Percentiles rank a stretch among this genome's conserved stretches.
Conservation (phyloP, 2,113 vertebrate genomes). For the Donacobius atricapilla region DNA sequence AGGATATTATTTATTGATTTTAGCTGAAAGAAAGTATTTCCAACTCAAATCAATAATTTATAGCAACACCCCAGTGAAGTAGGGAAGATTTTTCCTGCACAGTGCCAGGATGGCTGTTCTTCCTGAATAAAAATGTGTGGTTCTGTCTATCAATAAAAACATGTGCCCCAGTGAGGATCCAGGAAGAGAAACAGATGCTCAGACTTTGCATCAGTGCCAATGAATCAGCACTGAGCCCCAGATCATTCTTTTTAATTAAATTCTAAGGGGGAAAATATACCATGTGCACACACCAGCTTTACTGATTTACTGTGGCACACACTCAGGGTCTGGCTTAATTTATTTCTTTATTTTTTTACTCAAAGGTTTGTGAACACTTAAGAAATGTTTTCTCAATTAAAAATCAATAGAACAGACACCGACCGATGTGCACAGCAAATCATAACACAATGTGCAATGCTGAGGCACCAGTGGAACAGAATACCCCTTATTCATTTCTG, state of each 20-base stretch:
- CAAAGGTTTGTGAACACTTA: conserved; percentile 56
- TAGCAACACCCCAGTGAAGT: conserved; percentile 10
- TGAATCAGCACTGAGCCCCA: background rate
- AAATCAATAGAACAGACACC: conserved; percentile 55
- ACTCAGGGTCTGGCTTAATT: conserved; percentile 18
- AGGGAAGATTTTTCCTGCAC: conserved; percentile 26
- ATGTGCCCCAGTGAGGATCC: conserved; percentile 19
- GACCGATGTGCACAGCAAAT: background rate
- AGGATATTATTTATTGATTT: conserved; percentile 68
- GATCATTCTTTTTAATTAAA: conserved; percentile 41
- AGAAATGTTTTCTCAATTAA: conserved; percentile 65
- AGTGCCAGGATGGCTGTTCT: background rate
- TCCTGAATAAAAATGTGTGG: conserved; percentile 56
- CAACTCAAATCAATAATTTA: conserved; percentile 63
- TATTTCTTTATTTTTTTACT: conserved; percentile 38
- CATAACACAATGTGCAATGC: background rate
- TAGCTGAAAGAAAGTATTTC: conserved; percentile 57
- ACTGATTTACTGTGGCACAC: conserved; percentile 48
- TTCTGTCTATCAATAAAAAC: conserved; percentile 20
- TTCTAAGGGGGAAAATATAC: conserved; percentile 4
- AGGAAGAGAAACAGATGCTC: conserved; percentile 38
- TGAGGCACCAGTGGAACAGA: background rate
- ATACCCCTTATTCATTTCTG: background rate
- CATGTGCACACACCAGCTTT: background rate
- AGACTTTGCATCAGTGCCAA: background rate